Conservation (phyloP, 2,888 invertebrate species). For the Koerneria pararmatus region DNA sequence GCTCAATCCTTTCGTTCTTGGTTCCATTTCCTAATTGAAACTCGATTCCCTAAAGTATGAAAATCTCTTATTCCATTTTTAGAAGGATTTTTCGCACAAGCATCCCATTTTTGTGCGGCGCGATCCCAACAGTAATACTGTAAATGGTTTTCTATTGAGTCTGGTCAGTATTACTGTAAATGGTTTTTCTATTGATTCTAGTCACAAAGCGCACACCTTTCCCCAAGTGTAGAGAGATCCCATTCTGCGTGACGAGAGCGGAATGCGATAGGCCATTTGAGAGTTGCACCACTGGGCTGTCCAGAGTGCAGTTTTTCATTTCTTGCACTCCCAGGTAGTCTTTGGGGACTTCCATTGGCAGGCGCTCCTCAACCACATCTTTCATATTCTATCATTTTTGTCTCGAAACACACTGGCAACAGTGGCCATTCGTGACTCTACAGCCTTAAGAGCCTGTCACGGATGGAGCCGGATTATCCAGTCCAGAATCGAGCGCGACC, state of each 20-base stretch:
- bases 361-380: constrained; percentile 20
- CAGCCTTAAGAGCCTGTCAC: no score
- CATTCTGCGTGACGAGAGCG: constrained; percentile 41
- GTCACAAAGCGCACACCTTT: constrained; percentile 29
- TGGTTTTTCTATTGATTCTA: background rate
- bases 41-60: constrained; percentile 33
- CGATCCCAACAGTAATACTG: no score
- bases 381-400: no score
- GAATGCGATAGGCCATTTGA: constrained; percentile 52
- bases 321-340: constrained; percentile 39
- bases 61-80: background rate
- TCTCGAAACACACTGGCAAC: no score
- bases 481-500: no score
- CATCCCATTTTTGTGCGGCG: no score
- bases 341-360: constrained; percentile 37
- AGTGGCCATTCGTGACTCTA: no score
- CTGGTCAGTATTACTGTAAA: no score
- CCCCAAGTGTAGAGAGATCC: constrained; percentile 54
- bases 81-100: no score
- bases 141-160: no score
- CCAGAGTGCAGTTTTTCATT: constrained; percentile 27
- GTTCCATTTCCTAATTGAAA: constrained; percentile 51
- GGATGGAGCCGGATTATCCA: no score
- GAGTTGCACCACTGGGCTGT: no score
- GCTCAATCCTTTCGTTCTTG: constrained; percentile 43